phyloP scores from a whole-genome alignment of 2,797 vertebrate genomes.

The Meda fulgida region DNA sequence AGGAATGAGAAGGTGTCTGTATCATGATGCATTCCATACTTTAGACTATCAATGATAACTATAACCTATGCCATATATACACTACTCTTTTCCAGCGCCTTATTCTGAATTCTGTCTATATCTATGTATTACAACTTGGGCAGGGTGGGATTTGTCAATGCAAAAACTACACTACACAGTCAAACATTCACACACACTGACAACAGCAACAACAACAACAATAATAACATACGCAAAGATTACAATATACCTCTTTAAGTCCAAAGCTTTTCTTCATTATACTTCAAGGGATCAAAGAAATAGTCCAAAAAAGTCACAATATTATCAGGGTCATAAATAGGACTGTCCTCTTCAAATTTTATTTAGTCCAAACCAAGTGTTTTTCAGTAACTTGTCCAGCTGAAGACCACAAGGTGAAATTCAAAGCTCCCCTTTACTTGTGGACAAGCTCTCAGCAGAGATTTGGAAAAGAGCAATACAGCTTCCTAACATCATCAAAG shows the following conservation, averaged over 20 bases:
- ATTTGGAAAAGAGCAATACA: conserved; percentile 1
- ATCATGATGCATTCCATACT: conserved; percentile 72
- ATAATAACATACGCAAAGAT: conserved; percentile 67
- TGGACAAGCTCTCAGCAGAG: conserved; percentile 17
- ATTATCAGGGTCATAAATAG: conserved; percentile 20
- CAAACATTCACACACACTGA: conserved; percentile 70
- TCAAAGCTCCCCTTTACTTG: conserved; percentile 38
- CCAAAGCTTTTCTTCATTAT: conserved; percentile 30
- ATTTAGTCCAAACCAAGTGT: neutral
- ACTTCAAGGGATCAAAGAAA: conserved; percentile 45
- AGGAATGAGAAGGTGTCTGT: conserved; percentile 69
- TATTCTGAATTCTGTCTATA: conserved; percentile 49
- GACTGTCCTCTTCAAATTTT: conserved; percentile 30
- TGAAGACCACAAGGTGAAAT: conserved; percentile 19
- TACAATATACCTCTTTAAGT: conserved; percentile 54
- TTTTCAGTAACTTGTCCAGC: conserved; percentile 10
- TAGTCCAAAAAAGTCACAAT: conserved; percentile 1
- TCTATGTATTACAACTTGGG: conserved; percentile 46
- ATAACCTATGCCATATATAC: conserved; percentile 71
- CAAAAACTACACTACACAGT: conserved; percentile 70
- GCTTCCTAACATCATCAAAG: neutral
- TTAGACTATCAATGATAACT: conserved; percentile 59
- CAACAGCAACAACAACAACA: conserved; percentile 56
- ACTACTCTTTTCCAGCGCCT: conserved; percentile 62
- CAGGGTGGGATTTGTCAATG: conserved; percentile 54